phyloP scores from a whole-genome alignment of 2,797 vertebrate genomes.

The Alauda arvensis region DNA sequence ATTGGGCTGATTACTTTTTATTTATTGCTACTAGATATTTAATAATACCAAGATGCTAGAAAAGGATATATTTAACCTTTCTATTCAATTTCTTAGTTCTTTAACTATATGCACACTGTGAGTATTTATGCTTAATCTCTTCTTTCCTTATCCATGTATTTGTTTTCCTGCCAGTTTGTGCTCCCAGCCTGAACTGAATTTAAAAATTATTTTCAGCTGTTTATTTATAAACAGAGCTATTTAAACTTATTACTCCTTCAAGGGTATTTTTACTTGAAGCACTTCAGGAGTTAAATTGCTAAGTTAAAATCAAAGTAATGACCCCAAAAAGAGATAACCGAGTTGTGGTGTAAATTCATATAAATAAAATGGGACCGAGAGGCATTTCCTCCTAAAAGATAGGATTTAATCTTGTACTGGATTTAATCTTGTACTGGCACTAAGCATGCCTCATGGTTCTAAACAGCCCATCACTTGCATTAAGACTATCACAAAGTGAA shows the following conservation, averaged over 20 bases:
- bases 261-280: conserved; percentile 71
- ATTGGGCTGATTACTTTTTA: background rate
- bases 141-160: conserved; percentile 21
- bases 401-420: conserved; percentile 67
- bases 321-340: conserved; percentile 71
- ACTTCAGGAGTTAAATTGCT: conserved; percentile 68
- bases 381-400: conserved; percentile 70
- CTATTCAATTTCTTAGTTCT: background rate
- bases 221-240: conserved; percentile 63
- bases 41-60: background rate
- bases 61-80: background rate
- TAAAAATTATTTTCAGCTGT: conserved; percentile 67
- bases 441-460: conserved; percentile 53
- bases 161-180: conserved; percentile 42
- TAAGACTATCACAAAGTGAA: conserved; percentile 61
- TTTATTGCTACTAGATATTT: background rate
- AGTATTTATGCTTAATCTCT: conserved; percentile 39
- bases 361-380: conserved; percentile 69
- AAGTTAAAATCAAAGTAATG: conserved; percentile 76
- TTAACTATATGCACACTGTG: background rate
- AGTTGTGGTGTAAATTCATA: conserved; percentile 71
- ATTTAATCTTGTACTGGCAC: conserved; percentile 69
- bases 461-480: conserved; percentile 57
- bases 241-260: conserved; percentile 70
- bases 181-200: conserved; percentile 66